A percentile compares a stretch with the other conserved stretches of the same genome.
Evolutionary conservation across 2,797 vertebrate species (phyloP).

Genomic region (Lateolabrax maculatus): DNA sequence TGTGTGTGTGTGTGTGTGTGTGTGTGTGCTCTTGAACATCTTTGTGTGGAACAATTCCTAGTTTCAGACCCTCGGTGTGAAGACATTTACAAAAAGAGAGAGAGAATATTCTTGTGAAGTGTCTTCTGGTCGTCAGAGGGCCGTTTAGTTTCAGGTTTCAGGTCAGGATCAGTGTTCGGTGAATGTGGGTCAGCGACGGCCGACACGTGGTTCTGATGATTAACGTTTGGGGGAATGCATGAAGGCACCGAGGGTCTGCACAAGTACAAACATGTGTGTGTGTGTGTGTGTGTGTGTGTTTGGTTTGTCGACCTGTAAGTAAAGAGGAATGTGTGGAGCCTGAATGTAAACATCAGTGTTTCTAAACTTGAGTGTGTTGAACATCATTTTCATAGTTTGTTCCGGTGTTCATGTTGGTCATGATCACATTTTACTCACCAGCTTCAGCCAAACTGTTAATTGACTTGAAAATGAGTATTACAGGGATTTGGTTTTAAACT

Average conservation of each 20-base stretch:
- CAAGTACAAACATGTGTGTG: background rate
- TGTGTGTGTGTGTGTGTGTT: background rate
- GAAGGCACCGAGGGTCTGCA: background rate
- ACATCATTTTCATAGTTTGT: background rate
- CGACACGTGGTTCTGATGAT: background rate
- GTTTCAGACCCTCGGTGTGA: background rate
- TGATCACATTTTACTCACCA: background rate
- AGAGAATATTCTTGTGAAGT: background rate
- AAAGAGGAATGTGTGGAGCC: slow-evolving; percentile 30
- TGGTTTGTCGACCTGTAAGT: slow-evolving; percentile 22
- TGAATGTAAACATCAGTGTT: slow-evolving; percentile 6
- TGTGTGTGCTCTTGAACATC: background rate
- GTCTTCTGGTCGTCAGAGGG: background rate
- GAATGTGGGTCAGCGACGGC: background rate
- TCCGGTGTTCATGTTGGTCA: background rate
- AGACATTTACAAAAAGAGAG: background rate
- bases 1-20: slow-evolving; percentile 4
- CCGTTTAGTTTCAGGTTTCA: background rate
- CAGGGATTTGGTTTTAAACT: too few species aligned
- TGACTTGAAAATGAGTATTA: background rate
- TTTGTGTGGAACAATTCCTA: background rate
- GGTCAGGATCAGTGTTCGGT: background rate
- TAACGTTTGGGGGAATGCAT: background rate
- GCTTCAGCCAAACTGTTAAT: background rate
- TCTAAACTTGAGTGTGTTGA: background rate